Evolutionary conservation across 1,140 invertebrate genomes (phyloP), one percentile per base, ranked within the genome.

Genomic region (Brachionus sp.): DNA sequence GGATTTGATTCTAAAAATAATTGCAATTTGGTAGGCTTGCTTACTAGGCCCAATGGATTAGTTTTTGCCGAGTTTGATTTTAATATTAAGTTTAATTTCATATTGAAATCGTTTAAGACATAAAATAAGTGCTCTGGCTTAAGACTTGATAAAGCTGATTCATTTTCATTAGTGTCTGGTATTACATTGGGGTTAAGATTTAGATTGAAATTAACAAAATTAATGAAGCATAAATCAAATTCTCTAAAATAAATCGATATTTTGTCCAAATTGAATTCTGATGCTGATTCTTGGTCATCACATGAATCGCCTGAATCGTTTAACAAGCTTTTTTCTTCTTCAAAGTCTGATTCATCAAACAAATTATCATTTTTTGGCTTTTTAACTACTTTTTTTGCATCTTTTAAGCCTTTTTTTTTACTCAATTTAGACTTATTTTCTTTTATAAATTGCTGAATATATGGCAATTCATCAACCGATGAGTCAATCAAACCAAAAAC

Each of bases 401-500:
- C 50, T 62, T 57, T 62, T 29, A 37, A 25, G 5, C 62, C 77
- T 57, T 80, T 80, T 80, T 25, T 37, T 23, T 80, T 57, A 6
- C 16, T 50, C 19, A 7, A 19, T 19, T 66, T 80, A 2, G 13
- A 3, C 13, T 66, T 80, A 29, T 50, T 33, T 80, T 75, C 39
- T 37, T 80, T 57, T 0, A 66, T 25, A 62, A 57, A 80, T 66
- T 80, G 77, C 16, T 66, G 77, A 13, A 57, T 29, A 16, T 35
- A 66, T 37, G 77, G 77, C 7, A 57, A 23, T 57, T 80, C 77
- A 66, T 66, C 77, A 5, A 66, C 33, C 13, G 77, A 80, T 42
- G 77, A 80, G 37, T 80, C 77, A 29, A 57, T 66, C 2, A 80
- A 12, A 25, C 77, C 77, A 66, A 80, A 80, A 57, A 80, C 46